Conservation (phyloP, 2,113 vertebrate species). For the Canis aureus region DNA sequence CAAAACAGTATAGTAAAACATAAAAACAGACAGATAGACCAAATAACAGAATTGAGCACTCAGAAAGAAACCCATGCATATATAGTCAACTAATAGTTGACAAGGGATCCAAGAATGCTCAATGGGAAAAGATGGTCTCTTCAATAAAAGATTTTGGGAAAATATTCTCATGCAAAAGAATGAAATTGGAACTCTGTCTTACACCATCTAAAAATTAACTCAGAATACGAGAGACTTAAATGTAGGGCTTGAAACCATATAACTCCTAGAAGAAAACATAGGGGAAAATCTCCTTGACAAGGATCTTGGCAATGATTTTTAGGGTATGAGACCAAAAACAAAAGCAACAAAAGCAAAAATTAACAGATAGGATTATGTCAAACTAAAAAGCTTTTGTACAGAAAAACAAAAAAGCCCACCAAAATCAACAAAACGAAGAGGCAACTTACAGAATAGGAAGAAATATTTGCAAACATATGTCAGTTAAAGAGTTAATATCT, state of each 20-base stretch:
- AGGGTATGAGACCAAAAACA: not conserved
- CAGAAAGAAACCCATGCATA: not conserved
- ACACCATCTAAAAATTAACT: not conserved
- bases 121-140: not conserved
- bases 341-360: not conserved
- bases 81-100: not conserved
- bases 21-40: not conserved
- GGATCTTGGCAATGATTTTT: not conserved
- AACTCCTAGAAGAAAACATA: not conserved
- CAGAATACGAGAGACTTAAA: not conserved
- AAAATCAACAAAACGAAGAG: not conserved
- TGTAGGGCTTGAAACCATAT: not conserved
- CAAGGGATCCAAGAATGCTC: not conserved
- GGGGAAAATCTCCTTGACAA: not conserved
- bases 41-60: not conserved
- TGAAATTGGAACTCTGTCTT: not conserved
- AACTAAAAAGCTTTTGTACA: not conserved
- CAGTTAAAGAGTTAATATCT: not conserved
- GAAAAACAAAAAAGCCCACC: not conserved
- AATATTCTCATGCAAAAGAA: not conserved
- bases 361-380: not conserved
- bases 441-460: not conserved
- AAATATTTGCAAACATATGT: not conserved
- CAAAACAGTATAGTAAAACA: not conserved
- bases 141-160: not conserved